These are phyloP conservation scores for Schrankia costaestrigalis DNA, from an alignment of 2,888 invertebrate genomes.

Conservation along the genomic window DNA sequence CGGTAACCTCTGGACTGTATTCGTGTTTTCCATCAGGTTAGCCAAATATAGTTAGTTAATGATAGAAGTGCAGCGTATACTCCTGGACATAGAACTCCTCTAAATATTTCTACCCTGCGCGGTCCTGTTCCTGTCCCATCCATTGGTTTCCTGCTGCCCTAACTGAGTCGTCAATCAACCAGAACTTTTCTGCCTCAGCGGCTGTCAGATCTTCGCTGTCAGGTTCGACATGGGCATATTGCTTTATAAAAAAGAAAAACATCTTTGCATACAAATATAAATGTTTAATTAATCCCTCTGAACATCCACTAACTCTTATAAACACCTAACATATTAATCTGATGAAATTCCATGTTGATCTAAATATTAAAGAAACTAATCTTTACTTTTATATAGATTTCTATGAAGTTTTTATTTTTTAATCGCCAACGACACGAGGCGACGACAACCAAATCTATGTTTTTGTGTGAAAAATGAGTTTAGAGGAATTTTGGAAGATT, in stretches of 20 bases:
- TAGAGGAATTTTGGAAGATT: conserved; percentile 44
- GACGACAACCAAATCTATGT: conserved; percentile 27
- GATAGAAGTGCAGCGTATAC: too few species aligned
- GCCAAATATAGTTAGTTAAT: too few species aligned
- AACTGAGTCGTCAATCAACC: too few species aligned
- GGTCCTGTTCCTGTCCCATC: too few species aligned
- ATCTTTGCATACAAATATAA: conserved; percentile 3
- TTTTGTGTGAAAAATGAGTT: conserved; percentile 49
- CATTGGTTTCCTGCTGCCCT: too few species aligned
- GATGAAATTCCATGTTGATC: conserved; percentile 17
- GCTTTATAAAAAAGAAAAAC: neutral
- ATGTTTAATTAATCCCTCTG: conserved; percentile 8
- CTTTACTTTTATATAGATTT: conserved; percentile 24
- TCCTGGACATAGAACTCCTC: too few species aligned
- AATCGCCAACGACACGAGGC: conserved; percentile 26
- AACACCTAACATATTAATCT: conserved; percentile 25
- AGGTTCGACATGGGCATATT: too few species aligned
- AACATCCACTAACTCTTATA: conserved; percentile 22
- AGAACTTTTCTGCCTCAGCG: too few species aligned
- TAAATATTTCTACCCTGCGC: too few species aligned
- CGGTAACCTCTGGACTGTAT: too few species aligned
- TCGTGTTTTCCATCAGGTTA: too few species aligned
- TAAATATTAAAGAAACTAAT: conserved; percentile 23
- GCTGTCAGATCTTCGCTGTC: too few species aligned
- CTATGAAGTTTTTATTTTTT: conserved; percentile 38